These are phyloP conservation scores for Eurosta solidaginis DNA, from an alignment of 1,140 invertebrate genomes.

Conservation along the genomic window DNA sequence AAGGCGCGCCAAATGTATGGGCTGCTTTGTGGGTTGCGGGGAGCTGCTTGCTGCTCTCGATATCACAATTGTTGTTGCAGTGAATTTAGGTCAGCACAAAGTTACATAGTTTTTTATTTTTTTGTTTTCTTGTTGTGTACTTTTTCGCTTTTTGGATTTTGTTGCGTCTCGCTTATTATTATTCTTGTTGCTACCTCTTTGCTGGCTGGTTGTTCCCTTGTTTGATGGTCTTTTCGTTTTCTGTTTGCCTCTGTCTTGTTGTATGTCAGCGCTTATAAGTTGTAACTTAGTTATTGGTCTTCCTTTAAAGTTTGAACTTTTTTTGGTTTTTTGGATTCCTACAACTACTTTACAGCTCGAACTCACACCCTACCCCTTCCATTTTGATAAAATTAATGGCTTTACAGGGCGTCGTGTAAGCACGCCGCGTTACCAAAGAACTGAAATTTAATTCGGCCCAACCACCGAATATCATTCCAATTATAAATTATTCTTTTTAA, in stretches of 20 bases:
- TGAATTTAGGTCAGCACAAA: slow-evolving; percentile 14
- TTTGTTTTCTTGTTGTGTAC: not conserved
- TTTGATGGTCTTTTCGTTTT: not conserved
- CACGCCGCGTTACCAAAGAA: not conserved
- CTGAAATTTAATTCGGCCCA: slow-evolving; percentile 3
- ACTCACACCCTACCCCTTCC: not conserved
- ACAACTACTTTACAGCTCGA: not conserved
- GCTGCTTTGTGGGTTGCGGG: not conserved
- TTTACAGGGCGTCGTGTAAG: not conserved
- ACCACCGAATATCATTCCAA: slow-evolving; percentile 12
- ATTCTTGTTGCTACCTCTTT: not conserved
- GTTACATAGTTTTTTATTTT: not conserved
- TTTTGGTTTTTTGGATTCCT: not conserved
- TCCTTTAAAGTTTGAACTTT: not conserved
- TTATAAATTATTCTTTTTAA: not conserved
- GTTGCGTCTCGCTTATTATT: not conserved
- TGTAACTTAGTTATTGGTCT: not conserved
- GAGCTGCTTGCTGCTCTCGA: not conserved
- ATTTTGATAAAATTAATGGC: not conserved
- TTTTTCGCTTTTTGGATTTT: not conserved
- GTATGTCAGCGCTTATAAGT: not conserved
- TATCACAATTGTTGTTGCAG: slow-evolving; percentile 2
- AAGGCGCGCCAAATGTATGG: not conserved
- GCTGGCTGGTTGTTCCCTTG: too few relatives aligned
- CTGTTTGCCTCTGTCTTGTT: not conserved